Evolutionary conservation across 2,888 invertebrate species (phyloP), one percentile per base, ranked within the genome.

Genomic region (Papilio elwesi): DNA sequence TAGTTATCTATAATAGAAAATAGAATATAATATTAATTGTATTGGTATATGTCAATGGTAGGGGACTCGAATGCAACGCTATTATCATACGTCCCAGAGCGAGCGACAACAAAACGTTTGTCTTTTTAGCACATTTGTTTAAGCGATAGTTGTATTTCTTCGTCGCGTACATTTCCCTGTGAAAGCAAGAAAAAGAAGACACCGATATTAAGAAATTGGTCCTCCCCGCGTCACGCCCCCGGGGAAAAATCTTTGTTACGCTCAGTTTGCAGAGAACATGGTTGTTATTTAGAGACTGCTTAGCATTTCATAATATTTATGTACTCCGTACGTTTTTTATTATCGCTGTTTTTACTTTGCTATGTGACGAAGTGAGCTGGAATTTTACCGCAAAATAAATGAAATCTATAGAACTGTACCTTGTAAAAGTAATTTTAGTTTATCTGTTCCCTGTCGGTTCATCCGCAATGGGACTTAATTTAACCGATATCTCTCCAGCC

Each of bases 91-190:
- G 90, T 92, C 92, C 89, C 88, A 80, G 81, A 84, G 88, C 85
- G 84, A 76, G 82, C 78, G 86, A 84, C 86, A 87, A 88, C 90
- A 87, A 87, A 90, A 86, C 91, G 92, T 93, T 93, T 90, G 92
- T 93, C 92, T 92, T 93, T 92, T 92, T 92, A 91, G 89, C 92
- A 89, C 92, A 93, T 93, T 93, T 92, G 90, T 93, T 87, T 89
- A 87, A 90, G 83, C 83, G 87, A 88, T 90, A 87, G 87, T 89
- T 88, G 88, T 91, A 88, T 91, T 90, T 91, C 88, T 88, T 85
- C 85, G 87, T 86, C 85, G 85, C 85, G 83, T 86, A 85, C 86
- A 89, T 90, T 88, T 88, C 82, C 82, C 80, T 83, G 80, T 79
- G 82, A 78, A 81, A 82, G 85, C 78, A 81, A 79, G 83, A 86